These are phyloP conservation scores for Anser brachyrhynchus DNA, from an alignment of 2,113 vertebrate genomes.

Conservation along the genomic window DNA sequence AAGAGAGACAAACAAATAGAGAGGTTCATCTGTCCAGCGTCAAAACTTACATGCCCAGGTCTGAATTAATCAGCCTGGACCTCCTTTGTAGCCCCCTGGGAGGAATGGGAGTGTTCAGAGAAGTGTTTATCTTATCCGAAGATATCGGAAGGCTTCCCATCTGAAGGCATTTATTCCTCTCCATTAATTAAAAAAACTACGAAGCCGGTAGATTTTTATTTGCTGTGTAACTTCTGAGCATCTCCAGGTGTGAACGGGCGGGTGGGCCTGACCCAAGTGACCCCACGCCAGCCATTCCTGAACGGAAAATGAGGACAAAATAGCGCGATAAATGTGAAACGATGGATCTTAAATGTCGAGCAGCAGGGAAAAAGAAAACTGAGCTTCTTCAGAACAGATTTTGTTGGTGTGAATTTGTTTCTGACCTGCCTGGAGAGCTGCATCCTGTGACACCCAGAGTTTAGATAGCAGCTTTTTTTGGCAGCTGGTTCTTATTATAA, in stretches of 20 bases:
- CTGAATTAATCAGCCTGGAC: not conserved
- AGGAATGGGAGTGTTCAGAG: not conserved
- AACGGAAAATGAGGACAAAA: not conserved
- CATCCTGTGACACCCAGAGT: not conserved
- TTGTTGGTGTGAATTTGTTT: not conserved
- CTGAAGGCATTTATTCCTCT: not conserved
- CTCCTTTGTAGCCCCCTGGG: not conserved
- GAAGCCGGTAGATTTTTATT: not conserved
- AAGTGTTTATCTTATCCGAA: rapidly evolving
- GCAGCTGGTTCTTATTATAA: not conserved
- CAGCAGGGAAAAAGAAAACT: not conserved
- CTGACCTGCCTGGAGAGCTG: not conserved
- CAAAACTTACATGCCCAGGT: not conserved
- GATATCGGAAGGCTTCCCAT: not conserved
- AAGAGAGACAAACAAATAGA: not conserved
- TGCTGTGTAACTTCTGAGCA: not conserved
- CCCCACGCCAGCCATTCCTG: rapidly evolving
- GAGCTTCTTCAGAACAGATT: not conserved
- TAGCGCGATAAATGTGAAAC: not conserved
- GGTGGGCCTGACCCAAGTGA: not conserved
- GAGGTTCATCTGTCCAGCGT: not conserved
- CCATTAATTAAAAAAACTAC: not conserved
- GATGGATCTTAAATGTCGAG: rapidly evolving
- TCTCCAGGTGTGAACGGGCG: rapidly evolving
- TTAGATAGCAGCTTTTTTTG: not conserved